Base-by-base conservation (phyloP, 2,888 invertebrate species). In the Caenorhabditis japonica region DNA sequence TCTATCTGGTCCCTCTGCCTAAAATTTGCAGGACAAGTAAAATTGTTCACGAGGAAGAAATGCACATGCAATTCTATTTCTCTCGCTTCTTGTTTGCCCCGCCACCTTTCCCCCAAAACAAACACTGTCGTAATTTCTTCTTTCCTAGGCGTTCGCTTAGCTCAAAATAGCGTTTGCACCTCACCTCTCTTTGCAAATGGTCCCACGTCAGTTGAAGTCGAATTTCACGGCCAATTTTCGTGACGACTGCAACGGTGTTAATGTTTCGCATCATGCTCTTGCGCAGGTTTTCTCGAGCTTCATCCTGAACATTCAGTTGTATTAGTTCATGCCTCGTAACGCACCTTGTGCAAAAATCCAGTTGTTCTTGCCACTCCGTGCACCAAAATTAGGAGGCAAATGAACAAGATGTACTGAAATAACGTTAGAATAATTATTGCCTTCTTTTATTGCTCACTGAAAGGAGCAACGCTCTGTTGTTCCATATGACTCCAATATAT, bases 401-500 rank as follows among this genome's bases (percentile, higher is more conserved):
- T 92, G 87, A 93, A 89, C 77, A 92, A 91, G 88, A 94, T 93
- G 89, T 94, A 94, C 94, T 94, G 89, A 72, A 81, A 75, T 43
- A 56, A 10, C 30, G 10, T 30, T 10, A 10, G 30, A 10, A 7
- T 30, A 51, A 44, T 21, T 25, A 21, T 23, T n/a, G 19, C 25
- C 39, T 30, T 33, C 56, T 21, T 41, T 56, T 15, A 19, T 13
- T 27, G 86, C 91, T 90, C 89, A 94, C 94, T 86, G 92, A 91
- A 79, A 93, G 91, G 43, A 94, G 90, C 88, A 94, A 91, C 86
- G 92, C 93, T 87, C 92, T 91, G 74, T 92, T 93, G 88, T 93
- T 93, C 84, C 93, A 92, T 92, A 93, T 93, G 46, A 93, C 92
- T 13, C 94, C 94, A 87, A 93, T 93, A 88, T 93, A 94, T 73